Percentiles rank a stretch among this genome's conserved stretches.
These are phyloP conservation scores for Shargacucullia verbasci DNA, from an alignment of 2,888 invertebrate genomes.

Conservation along the genomic window DNA sequence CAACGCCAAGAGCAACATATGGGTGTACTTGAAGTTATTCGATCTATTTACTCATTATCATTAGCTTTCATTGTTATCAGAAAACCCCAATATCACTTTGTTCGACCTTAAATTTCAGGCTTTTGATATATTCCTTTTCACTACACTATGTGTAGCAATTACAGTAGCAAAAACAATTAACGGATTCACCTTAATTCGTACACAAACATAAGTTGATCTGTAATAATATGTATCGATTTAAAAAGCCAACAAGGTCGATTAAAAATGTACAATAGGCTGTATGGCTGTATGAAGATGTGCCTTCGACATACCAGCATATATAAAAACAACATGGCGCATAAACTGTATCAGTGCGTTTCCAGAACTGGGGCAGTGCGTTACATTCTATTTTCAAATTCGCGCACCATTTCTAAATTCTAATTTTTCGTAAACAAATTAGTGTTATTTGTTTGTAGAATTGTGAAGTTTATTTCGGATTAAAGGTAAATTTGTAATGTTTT, in stretches of 20 bases:
- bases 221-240: slow-evolving; percentile 24
- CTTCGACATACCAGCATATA: slow-evolving; percentile 70
- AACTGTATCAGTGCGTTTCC: slow-evolving; percentile 74
- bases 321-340: slow-evolving; percentile 77
- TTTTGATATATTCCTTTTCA: too few species aligned
- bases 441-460: slow-evolving; percentile 22
- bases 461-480: slow-evolving; percentile 21
- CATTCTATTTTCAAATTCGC: slow-evolving; percentile 61
- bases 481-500: slow-evolving; percentile 19
- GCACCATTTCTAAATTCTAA: slow-evolving; percentile 56
- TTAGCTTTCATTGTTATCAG: too few species aligned
- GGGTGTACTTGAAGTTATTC: too few species aligned
- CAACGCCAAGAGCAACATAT: too few species aligned
- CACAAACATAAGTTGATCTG: slow-evolving; percentile 27
- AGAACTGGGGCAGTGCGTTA: slow-evolving; percentile 68
- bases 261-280: slow-evolving; percentile 62
- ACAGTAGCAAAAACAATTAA: slow-evolving; percentile 16
- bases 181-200: slow-evolving; percentile 18
- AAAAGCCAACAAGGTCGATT: slow-evolving; percentile 48
- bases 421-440: slow-evolving; percentile 11
- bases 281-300: slow-evolving; percentile 64
- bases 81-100: too few species aligned
- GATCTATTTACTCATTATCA: too few species aligned
- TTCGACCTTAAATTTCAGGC: too few species aligned
- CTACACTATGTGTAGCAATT: too few species aligned